A percentile compares a stretch with the other conserved stretches of the same genome.
phyloP scores from a whole-genome alignment of 2,888 invertebrate species.

The Polietes domitor region DNA sequence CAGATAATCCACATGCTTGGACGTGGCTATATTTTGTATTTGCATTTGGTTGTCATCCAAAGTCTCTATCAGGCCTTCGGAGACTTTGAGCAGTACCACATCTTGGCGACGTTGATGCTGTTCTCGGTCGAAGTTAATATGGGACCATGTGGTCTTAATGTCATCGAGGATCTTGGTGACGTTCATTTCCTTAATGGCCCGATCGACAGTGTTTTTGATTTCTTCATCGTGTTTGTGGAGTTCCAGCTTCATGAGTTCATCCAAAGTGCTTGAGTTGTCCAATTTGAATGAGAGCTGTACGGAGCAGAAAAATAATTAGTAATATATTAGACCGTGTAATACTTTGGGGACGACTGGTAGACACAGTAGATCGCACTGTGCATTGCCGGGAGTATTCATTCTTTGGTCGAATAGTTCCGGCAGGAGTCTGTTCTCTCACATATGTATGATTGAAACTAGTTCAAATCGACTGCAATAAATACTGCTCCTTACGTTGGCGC shows the following conservation, averaged over 20 bases:
- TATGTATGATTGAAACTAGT: too few relatives aligned
- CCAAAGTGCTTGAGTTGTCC: conserved; percentile 87
- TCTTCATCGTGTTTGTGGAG: conserved; percentile 97
- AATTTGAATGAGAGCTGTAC: conserved; percentile 73
- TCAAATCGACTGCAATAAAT: too few relatives aligned
- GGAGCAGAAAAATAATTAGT: conserved; percentile 75
- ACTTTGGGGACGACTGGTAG: too few relatives aligned
- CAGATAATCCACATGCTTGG: conserved; percentile 96
- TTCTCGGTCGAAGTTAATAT: conserved; percentile 90
- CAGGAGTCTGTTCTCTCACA: too few relatives aligned
- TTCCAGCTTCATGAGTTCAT: conserved; percentile 91
- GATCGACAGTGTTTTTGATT: conserved; percentile 96
- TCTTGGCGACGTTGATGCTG: conserved; percentile 87
- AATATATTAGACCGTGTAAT: conserved; percentile 90
- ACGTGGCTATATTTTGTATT: conserved; percentile 96
- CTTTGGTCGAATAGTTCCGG: too few relatives aligned
- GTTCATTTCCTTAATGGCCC: conserved; percentile 96
- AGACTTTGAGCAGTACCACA: conserved; percentile 88
- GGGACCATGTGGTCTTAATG: conserved; percentile 90
- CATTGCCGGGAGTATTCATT: too few relatives aligned
- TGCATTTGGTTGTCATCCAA: conserved; percentile 97
- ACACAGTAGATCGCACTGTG: too few relatives aligned
- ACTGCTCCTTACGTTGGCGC: too few relatives aligned
- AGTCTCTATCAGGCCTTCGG: conserved; percentile 94
- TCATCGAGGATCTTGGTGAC: conserved; percentile 97